Evolutionary conservation across 2,113 vertebrate species (phyloP).

Genomic region (Neolamprologus devosi): DNA sequence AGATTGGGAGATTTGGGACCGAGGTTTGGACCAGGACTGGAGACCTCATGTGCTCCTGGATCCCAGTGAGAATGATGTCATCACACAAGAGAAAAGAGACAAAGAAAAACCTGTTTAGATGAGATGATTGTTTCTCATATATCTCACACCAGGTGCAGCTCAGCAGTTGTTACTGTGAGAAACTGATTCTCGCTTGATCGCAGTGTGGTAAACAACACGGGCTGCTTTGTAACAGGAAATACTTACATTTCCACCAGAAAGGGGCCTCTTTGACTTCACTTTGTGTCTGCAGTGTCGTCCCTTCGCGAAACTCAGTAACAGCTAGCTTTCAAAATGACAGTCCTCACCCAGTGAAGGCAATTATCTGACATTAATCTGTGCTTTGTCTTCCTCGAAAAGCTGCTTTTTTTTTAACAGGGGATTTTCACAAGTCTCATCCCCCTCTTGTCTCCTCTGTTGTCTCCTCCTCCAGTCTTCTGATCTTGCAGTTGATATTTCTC

Average conservation of each 20-base stretch:
- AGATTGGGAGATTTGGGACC: conserved; percentile 45
- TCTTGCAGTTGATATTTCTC: conserved; percentile 56
- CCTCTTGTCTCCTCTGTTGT: conserved; percentile 46
- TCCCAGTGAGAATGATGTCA: conserved; percentile 53
- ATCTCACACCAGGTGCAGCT: conserved; percentile 19
- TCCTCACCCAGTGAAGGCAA: conserved; percentile 41
- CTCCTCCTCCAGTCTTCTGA: conserved; percentile 58
- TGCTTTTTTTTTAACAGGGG: conserved; percentile 52
- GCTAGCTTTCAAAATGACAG: conserved; percentile 23
- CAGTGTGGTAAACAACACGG: conserved; percentile 23
- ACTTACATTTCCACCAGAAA: conserved; percentile 49
- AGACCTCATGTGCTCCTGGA: conserved; percentile 53
- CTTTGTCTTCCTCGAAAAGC: conserved; percentile 63
- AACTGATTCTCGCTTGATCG: conserved; percentile 5
- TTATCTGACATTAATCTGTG: conserved; percentile 53
- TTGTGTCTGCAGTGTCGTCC: neutral
- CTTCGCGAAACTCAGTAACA: conserved; percentile 19
- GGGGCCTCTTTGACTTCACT: conserved; percentile 16
- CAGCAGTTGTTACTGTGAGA: conserved; percentile 11
- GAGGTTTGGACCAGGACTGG: conserved; percentile 25
- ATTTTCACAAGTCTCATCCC: conserved; percentile 65
- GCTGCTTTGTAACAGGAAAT: conserved; percentile 30
- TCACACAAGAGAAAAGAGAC: conserved; percentile 37
- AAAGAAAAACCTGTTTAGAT: conserved; percentile 54
- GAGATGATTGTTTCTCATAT: conserved; percentile 7